These are phyloP conservation scores for Limanda limanda DNA, from an alignment of 2,113 vertebrate species.

Conservation along the genomic window DNA sequence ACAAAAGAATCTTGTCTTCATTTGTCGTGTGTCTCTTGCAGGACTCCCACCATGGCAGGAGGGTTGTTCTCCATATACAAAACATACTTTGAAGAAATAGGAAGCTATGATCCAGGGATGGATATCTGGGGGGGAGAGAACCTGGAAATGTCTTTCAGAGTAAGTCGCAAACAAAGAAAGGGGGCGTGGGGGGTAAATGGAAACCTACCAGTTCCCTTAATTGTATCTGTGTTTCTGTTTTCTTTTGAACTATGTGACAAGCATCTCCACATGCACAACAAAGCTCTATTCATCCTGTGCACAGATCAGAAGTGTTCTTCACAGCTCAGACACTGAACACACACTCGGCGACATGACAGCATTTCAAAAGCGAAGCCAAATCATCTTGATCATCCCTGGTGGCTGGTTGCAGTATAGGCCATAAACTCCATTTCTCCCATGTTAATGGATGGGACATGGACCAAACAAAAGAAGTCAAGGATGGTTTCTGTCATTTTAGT, in stretches of 20 bases:
- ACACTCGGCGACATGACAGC: too few relatives aligned
- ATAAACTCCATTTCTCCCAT: too few relatives aligned
- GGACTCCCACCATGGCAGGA: constrained; percentile 99
- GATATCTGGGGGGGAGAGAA: constrained; percentile 99
- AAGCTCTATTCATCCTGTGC: not conserved
- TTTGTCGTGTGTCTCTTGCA: constrained; percentile 62
- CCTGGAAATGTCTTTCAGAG: constrained; percentile 99
- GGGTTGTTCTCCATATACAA: constrained; percentile 98
- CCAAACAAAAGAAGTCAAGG: too few relatives aligned
- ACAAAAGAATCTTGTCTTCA: not conserved
- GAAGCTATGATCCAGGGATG: constrained; percentile 98
- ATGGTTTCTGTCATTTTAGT: too few relatives aligned
- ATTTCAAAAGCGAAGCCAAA: too few relatives aligned
- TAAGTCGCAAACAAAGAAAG: constrained; percentile 75
- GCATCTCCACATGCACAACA: not conserved
- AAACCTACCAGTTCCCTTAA: not conserved
- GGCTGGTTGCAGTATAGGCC: too few relatives aligned
- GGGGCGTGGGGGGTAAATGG: not conserved
- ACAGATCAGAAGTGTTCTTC: not conserved
- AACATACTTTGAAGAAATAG: constrained; percentile 98
- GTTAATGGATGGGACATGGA: too few relatives aligned
- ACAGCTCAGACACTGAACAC: not conserved
- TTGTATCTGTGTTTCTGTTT: not conserved
- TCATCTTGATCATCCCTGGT: too few relatives aligned
- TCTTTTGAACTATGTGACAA: not conserved